Evolutionary conservation across 2,113 vertebrate genomes (phyloP).

Genomic region (Peromyscus polionotus): DNA sequence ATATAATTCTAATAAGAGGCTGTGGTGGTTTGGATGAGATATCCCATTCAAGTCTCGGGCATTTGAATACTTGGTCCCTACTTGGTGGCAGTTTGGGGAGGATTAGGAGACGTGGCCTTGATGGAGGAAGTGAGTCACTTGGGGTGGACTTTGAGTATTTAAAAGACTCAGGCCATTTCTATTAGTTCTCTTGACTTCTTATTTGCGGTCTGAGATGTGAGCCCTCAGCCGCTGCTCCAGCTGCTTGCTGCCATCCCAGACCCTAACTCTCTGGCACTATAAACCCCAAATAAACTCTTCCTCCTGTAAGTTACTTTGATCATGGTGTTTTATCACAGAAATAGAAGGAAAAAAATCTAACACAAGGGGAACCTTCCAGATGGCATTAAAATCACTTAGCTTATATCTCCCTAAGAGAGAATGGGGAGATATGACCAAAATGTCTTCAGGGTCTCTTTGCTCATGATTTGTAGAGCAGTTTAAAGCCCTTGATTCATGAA

Average conservation of each 20-base stretch:
- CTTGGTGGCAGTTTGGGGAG: neutral
- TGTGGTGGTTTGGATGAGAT: neutral
- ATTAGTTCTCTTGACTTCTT: neutral
- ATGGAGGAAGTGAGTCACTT: neutral
- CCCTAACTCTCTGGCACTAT: too few species aligned
- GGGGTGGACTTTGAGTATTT: neutral
- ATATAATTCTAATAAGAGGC: neutral
- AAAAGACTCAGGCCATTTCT: neutral
- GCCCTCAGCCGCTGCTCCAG: neutral
- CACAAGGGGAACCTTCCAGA: neutral
- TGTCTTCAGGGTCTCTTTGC: neutral
- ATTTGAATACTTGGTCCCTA: neutral
- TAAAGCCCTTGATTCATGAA: neutral
- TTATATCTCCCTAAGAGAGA: neutral
- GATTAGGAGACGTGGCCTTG: neutral
- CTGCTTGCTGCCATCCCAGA: rapidly evolving
- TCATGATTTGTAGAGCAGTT: neutral
- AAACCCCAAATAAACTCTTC: neutral
- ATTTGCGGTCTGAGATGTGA: neutral
- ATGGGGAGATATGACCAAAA: neutral
- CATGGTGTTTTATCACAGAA: neutral
- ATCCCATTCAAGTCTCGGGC: neutral
- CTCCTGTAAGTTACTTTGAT: neutral
- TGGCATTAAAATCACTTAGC: neutral
- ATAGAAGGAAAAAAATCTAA: neutral